A percentile compares a stretch with the other conserved stretches of the same genome.
Evolutionary conservation across 2,113 vertebrate species (phyloP).

Genomic region (Petaurus breviceps): DNA sequence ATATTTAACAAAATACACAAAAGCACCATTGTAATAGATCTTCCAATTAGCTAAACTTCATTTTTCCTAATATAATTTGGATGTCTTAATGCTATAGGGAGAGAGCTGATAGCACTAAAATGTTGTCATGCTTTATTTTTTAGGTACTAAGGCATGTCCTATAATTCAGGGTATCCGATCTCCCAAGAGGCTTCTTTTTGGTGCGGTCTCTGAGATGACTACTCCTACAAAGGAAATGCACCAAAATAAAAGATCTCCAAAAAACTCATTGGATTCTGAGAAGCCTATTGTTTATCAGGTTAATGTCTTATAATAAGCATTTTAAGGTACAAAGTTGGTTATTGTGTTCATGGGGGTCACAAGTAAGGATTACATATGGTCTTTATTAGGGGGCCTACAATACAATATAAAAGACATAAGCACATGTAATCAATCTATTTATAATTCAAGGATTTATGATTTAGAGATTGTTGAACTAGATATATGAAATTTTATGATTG

Average conservation of each 20-base stretch:
- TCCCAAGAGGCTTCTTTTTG: conserved; percentile 93
- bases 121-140: conserved; percentile 50
- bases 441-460: neutral
- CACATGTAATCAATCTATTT: neutral
- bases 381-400: neutral
- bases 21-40: neutral
- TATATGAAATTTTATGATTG: neutral
- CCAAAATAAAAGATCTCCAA: conserved; percentile 73
- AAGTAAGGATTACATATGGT: neutral
- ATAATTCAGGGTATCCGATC: conserved; percentile 82
- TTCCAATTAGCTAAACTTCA: neutral
- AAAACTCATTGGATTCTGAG: conserved; percentile 67
- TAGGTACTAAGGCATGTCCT: conserved; percentile 71
- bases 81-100: neutral
- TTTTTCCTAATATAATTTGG: neutral
- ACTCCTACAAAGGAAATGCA: conserved; percentile 76
- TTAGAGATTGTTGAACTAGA: neutral
- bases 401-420: neutral
- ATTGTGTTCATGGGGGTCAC: neutral
- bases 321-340: neutral
- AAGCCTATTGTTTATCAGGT: conserved; percentile 87
- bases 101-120: neutral
- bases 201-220: conserved; percentile 81
- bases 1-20: neutral
- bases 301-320: conserved; percentile 3